phyloP scores from a whole-genome alignment of 2,888 invertebrate species.

The Scaptomyza caliginosa region DNA sequence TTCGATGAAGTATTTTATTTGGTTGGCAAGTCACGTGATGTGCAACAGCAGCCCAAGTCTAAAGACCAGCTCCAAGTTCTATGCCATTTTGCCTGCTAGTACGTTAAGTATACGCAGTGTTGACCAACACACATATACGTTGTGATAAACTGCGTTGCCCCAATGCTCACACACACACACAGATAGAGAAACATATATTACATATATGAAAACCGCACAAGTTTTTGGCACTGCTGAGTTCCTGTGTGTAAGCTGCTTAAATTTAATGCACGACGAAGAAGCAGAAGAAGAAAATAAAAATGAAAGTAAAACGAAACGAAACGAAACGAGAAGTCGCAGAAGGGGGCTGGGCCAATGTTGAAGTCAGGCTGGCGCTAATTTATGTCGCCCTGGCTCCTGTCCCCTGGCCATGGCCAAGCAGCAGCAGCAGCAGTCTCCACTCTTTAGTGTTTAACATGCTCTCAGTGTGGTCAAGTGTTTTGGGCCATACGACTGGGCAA shows the following conservation, averaged over 20 bases:
- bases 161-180: neutral
- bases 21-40: constrained; percentile 66
- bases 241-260: constrained; percentile 9
- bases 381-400: constrained; percentile 17
- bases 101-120: constrained; percentile 24
- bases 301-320: neutral
- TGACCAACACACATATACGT: constrained; percentile 5
- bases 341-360: constrained; percentile 2
- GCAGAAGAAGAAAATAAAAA: neutral
- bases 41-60: constrained; percentile 53
- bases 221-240: constrained; percentile 11
- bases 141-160: constrained; percentile 26
- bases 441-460: constrained; percentile 50
- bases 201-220: constrained; percentile 17
- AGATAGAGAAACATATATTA: neutral
- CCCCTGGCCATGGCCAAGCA: neutral
- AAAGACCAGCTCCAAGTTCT: constrained; percentile 6
- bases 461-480: constrained; percentile 27
- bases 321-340: neutral
- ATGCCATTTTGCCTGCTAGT: neutral
- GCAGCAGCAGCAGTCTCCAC: constrained; percentile 14
- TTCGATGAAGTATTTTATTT: constrained; percentile 58
- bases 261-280: constrained; percentile 10
- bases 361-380: constrained; percentile 23
- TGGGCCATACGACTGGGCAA: neutral